These are phyloP conservation scores for Timema podura DNA, from an alignment of 2,888 invertebrate species.

Conservation along the genomic window DNA sequence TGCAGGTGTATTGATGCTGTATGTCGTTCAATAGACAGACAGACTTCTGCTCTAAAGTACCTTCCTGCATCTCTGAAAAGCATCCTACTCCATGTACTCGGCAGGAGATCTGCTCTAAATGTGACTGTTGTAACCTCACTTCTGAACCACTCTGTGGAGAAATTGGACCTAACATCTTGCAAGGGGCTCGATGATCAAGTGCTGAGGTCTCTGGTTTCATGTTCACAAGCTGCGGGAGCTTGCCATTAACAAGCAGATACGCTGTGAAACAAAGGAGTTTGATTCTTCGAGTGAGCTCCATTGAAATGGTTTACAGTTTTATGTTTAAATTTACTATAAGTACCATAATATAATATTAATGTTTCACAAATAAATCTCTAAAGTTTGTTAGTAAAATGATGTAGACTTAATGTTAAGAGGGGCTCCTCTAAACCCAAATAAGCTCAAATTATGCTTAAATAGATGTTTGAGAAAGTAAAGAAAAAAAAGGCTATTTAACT, in stretches of 20 bases:
- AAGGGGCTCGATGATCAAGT: conserved; percentile 40
- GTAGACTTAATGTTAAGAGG: too few species aligned
- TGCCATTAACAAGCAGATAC: conserved; percentile 39
- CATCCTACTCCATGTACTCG: conserved; percentile 7
- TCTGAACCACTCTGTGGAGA: conserved; percentile 38
- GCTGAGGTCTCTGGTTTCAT: conserved; percentile 36
- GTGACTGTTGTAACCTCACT: conserved; percentile 37
- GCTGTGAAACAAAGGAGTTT: too few species aligned
- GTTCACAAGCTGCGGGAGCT: conserved; percentile 39
- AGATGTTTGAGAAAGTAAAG: too few species aligned
- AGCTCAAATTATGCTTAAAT: too few species aligned
- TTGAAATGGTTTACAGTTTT: too few species aligned
- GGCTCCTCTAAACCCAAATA: too few species aligned
- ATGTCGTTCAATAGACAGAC: neutral
- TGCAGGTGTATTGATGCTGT: conserved; percentile 7
- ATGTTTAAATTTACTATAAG: too few species aligned
- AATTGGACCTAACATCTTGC: conserved; percentile 40
- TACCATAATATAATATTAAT: too few species aligned
- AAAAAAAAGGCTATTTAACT: too few species aligned
- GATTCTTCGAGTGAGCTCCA: too few species aligned
- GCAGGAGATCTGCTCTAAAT: conserved; percentile 19
- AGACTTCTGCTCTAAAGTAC: neutral
- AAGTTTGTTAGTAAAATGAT: too few species aligned
- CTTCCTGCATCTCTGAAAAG: conserved; percentile 17
- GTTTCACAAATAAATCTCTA: too few species aligned